A percentile compares a stretch with the other conserved stretches of the same genome.
Conservation (phyloP, 2,797 vertebrate genomes). For the Chaenodraco wilsoni region DNA sequence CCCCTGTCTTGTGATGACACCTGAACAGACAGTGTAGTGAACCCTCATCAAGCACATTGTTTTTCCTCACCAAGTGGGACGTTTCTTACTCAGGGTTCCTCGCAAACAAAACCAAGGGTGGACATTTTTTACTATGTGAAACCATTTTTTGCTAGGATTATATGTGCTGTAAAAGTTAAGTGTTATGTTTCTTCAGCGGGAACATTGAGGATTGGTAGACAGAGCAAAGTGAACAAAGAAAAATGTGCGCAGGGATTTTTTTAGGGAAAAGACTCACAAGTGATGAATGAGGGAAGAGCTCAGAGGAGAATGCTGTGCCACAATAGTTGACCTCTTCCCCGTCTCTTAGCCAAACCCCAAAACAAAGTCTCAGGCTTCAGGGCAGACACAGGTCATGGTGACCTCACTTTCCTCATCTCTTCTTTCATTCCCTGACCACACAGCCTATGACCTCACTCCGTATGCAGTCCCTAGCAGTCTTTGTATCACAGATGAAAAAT, state of each 20-base stretch:
- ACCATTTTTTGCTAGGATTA: neutral
- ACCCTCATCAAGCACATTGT: conserved; percentile 13
- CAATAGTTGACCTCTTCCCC: conserved; percentile 47
- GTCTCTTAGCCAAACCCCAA: conserved; percentile 45
- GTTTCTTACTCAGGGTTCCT: neutral
- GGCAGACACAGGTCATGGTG: conserved; percentile 59
- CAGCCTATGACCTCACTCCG: conserved; percentile 60
- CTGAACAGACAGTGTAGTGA: conserved; percentile 14
- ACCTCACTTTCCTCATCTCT: conserved; percentile 59
- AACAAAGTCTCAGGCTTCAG: conserved; percentile 43
- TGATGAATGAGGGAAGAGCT: conserved; percentile 26
- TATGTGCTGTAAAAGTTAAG: neutral
- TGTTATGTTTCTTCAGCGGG: conserved; percentile 1
- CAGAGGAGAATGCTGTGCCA: conserved; percentile 8
- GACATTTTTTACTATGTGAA: neutral
- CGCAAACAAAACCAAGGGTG: neutral
- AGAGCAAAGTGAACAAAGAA: conserved; percentile 1
- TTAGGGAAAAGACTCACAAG: conserved; percentile 1
- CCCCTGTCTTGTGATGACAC: conserved; percentile 23
- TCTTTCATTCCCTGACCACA: conserved; percentile 53
- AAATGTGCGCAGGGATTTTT: neutral
- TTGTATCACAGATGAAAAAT: conserved; percentile 53
- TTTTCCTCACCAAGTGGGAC: neutral
- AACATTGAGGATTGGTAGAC: neutral
- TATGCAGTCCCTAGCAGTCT: conserved; percentile 38